Conservation (phyloP, 2,113 vertebrate genomes). For the Chaetops frenatus region DNA sequence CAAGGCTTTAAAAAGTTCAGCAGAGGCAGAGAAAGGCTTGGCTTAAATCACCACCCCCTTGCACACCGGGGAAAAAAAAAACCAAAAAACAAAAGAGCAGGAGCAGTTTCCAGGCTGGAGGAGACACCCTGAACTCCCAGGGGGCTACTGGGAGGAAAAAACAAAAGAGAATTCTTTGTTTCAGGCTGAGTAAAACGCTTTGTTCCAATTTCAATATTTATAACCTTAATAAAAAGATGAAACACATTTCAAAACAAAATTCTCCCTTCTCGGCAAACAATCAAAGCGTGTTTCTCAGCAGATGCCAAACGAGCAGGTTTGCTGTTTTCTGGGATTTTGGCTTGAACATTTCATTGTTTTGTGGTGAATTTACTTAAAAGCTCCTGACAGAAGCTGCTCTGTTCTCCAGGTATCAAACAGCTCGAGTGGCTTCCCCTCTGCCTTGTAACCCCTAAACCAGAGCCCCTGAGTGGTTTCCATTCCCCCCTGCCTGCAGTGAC, state of each 20-base stretch:
- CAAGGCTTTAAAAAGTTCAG: background rate
- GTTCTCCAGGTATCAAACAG: background rate
- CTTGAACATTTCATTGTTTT: background rate
- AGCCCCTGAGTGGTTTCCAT: background rate
- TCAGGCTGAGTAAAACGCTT: background rate
- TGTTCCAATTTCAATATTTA: background rate
- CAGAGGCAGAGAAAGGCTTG: background rate
- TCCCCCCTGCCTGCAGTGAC: accelerated
- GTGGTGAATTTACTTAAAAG: background rate
- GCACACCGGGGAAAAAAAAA: too few species aligned
- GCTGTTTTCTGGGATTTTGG: background rate
- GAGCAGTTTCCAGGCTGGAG: background rate
- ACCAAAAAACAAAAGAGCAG: background rate
- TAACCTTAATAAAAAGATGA: background rate
- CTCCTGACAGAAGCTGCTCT: background rate
- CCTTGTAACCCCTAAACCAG: accelerated
- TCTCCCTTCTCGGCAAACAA: background rate
- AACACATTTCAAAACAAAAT: background rate
- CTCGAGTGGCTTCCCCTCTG: background rate
- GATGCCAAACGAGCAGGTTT: background rate
- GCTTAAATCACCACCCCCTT: background rate
- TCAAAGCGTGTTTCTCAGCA: background rate
- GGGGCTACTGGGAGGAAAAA: too few species aligned
- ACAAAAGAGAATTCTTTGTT: background rate
- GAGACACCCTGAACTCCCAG: background rate